A percentile compares a stretch with the other conserved stretches of the same genome.
These are phyloP conservation scores for Noctua janthina DNA, from an alignment of 2,888 invertebrate genomes.

Conservation along the genomic window DNA sequence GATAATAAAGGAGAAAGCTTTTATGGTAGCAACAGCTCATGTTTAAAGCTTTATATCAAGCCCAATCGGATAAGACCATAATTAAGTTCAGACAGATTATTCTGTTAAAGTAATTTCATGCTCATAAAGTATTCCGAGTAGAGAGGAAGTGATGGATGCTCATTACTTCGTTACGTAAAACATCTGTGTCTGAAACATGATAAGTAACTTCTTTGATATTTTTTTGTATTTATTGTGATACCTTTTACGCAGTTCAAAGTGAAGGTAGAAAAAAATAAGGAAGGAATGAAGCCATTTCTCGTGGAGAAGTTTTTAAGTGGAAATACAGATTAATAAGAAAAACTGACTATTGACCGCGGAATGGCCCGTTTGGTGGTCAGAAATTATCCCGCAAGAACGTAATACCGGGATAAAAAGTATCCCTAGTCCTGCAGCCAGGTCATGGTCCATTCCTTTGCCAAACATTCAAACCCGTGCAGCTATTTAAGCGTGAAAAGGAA, in stretches of 20 bases:
- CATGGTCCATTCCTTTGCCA: neutral
- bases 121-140: constrained; percentile 41
- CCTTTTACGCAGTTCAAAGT: neutral
- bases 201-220: constrained; percentile 23
- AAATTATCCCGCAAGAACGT: neutral
- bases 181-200: constrained; percentile 41
- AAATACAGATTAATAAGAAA: neutral
- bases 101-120: constrained; percentile 38
- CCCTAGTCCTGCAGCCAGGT: neutral
- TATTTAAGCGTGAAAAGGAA: neutral
- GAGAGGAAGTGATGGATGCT: constrained; percentile 38
- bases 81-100: constrained; percentile 43
- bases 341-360: neutral
- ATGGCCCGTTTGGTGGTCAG: neutral
- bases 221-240: constrained; percentile 14
- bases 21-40: neutral
- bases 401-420: neutral
- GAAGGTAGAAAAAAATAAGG: neutral
- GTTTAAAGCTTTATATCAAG: constrained; percentile 17
- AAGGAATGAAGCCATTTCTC: neutral
- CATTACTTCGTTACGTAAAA: constrained; percentile 36
- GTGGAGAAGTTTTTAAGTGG: neutral
- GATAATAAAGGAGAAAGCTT: constrained; percentile 29
- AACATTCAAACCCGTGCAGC: neutral
- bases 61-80: constrained; percentile 20